Evolutionary conservation across 1,140 invertebrate species (phyloP), one percentile per base, ranked within the genome.

Genomic region (Cryptotermes secundus): DNA sequence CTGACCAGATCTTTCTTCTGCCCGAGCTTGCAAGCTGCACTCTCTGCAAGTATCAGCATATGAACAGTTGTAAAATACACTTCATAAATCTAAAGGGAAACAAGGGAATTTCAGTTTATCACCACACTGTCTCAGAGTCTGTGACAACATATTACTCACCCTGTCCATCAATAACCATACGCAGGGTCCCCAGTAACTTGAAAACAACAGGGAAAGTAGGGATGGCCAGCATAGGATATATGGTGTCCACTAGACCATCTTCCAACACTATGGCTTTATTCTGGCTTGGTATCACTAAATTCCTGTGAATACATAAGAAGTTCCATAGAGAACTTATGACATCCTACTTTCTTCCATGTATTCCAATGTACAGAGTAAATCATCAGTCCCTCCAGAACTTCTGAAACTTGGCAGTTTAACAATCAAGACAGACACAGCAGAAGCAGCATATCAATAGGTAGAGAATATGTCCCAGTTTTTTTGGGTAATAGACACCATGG

Each of bases 121-220:
- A 42, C 9, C 1, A 42, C 14, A 49, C 14, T 49, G 45, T 14
- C 3, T 19, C 45, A 19, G 14, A 22, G 45, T 49, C 45, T 49
- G 45, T 49, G 45, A 49, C 19, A 49, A 22, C 14, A 49, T 49
- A 72, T 72, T 14, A 84, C 85, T 88, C 89, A 93, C 92, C 92
- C 92, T 96, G 95, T 24, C 94, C 94, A 90, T 96, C 95, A 65
- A 96, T 93, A 38, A 97, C 92, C 94, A 98, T 97, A 83, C 97
- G 92, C 6, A 97, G 89, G 34, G 96, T 96, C 19, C 96, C 96
- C 36, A 98, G 88, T 36, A 98, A 90, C 90, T 97, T 97, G 87
- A 97, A 97, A 42, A 96, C 94, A 1, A 97, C 96, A 10, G 94
- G 93, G 86, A 92, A 93, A 79, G 95, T 94, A 85, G 96, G 94